These are phyloP conservation scores for Stercorarius parasiticus DNA, from an alignment of 2,113 vertebrate species.

Conservation along the genomic window DNA sequence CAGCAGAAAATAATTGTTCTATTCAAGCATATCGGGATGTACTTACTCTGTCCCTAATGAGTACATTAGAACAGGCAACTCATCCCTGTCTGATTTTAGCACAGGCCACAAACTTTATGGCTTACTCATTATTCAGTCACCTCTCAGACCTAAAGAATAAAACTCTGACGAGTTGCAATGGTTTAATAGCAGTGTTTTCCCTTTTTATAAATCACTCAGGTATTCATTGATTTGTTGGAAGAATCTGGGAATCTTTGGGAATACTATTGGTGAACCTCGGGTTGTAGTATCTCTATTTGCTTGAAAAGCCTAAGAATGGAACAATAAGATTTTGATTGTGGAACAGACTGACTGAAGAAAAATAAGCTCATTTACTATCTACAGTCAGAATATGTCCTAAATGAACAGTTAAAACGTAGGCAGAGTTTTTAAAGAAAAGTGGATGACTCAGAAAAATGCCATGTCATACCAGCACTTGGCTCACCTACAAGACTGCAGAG, in stretches of 20 bases:
- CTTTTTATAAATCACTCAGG: not conserved
- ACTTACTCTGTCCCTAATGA: constrained; percentile 47
- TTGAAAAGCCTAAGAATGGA: not conserved
- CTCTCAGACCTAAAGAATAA: constrained; percentile 19
- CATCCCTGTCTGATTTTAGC: constrained; percentile 48
- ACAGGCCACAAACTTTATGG: constrained; percentile 56
- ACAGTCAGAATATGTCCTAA: not conserved
- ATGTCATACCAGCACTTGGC: not conserved
- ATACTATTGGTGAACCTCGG: not conserved
- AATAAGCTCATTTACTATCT: not conserved
- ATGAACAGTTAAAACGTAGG: not conserved
- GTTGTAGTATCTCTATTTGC: not conserved
- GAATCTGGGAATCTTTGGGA: not conserved
- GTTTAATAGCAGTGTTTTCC: not conserved
- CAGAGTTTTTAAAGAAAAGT: not conserved
- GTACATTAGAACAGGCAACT: constrained; percentile 47
- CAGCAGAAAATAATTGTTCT: constrained; percentile 53
- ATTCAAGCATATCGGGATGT: constrained; percentile 34
- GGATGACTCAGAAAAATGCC: not conserved
- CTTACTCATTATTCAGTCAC: constrained; percentile 43
- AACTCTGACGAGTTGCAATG: not conserved
- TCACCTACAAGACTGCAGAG: not conserved
- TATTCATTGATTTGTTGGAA: not conserved
- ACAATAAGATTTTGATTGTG: not conserved
- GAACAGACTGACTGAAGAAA: not conserved